Conservation (phyloP, 92 coral and sea anemone species). For the Blastomussa wellsi region DNA sequence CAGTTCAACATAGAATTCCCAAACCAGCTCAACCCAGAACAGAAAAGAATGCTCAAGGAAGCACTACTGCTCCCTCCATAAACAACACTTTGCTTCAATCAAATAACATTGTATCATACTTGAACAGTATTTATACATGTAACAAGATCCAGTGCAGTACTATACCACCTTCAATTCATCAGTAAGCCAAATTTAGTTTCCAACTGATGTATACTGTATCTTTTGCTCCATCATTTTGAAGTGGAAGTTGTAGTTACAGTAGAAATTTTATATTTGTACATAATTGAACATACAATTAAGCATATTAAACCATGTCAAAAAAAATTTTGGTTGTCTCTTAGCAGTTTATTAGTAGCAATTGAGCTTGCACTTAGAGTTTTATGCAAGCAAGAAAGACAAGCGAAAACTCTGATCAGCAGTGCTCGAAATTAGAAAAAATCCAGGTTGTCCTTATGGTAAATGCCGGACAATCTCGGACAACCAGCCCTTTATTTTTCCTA, state of each 20-base stretch:
- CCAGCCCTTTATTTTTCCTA: no score
- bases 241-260: neutral
- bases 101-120: neutral
- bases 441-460: no score
- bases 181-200: conserved; percentile 2
- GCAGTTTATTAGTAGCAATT: neutral
- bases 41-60: conserved; percentile 92
- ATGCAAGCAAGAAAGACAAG: no score
- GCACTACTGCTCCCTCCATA: conserved; percentile 59
- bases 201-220: neutral
- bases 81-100: neutral
- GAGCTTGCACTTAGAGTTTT: no score
- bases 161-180: neutral
- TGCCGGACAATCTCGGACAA: no score
- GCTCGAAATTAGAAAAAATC: no score
- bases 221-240: neutral
- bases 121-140: conserved; percentile 25
- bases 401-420: no score
- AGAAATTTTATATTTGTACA: conserved; percentile 41
- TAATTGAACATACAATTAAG: conserved; percentile 3
- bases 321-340: neutral
- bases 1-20: conserved; percentile 93
- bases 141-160: neutral
- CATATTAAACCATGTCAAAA: conserved; percentile 16
- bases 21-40: conserved; percentile 92